Evolutionary conservation across 92 coral and sea anemone genomes (phyloP).

Genomic region (Actinernus sp.): DNA sequence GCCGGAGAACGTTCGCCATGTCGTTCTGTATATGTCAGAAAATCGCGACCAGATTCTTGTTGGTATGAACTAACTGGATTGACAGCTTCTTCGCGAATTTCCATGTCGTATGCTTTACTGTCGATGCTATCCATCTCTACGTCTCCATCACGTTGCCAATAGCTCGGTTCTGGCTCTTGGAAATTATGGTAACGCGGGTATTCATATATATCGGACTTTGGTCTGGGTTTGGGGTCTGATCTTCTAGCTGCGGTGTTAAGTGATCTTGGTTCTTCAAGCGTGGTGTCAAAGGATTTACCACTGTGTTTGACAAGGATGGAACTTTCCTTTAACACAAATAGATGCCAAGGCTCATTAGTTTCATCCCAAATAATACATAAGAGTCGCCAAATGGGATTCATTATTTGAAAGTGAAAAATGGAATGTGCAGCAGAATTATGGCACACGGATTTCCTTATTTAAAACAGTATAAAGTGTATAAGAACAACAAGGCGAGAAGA

Average conservation of each 20-base stretch:
- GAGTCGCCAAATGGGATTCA: no score
- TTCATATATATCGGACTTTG: slow-evolving; percentile 52
- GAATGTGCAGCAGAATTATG: no score
- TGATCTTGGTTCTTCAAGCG: slow-evolving; percentile 53
- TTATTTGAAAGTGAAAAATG: no score
- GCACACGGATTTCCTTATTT: no score
- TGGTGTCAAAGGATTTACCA: slow-evolving; percentile 70
- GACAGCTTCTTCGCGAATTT: neutral
- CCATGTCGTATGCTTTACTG: neutral
- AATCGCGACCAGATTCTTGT: neutral
- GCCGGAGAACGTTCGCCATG: neutral
- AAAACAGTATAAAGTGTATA: no score
- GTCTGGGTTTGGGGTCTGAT: slow-evolving; percentile 41
- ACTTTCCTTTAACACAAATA: slow-evolving; percentile 65
- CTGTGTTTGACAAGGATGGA: slow-evolving; percentile 67
- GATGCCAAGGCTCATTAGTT: no score
- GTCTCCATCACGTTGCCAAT: no score
- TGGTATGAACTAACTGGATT: neutral
- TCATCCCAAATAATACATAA: no score
- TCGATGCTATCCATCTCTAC: neutral
- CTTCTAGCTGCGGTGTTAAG: slow-evolving; percentile 73
- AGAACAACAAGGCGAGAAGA: neutral
- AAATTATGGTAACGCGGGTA: slow-evolving; percentile 21
- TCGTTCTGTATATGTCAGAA: neutral
- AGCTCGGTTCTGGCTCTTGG: neutral